Conservation (phyloP, 2,888 invertebrate species). For the Athetis lepigone region DNA sequence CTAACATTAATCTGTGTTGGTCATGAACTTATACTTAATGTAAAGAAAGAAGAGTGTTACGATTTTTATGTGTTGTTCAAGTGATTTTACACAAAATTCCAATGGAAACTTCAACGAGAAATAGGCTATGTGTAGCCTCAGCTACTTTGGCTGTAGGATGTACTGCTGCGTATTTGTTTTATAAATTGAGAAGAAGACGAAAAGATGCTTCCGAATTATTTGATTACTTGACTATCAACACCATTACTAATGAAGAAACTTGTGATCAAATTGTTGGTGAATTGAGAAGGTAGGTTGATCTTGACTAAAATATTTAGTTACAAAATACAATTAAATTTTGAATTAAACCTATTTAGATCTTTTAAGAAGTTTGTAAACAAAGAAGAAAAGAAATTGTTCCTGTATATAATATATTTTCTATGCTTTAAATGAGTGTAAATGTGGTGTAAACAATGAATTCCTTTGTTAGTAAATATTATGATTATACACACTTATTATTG, state of each 20-base stretch:
- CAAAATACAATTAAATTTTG: too few relatives aligned
- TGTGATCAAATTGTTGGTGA: slow-evolving; percentile 76
- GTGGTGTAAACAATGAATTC: too few relatives aligned
- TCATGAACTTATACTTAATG: neutral
- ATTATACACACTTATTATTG: too few relatives aligned
- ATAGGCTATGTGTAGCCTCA: slow-evolving; percentile 69
- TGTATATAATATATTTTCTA: too few relatives aligned
- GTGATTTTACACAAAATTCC: slow-evolving; percentile 10
- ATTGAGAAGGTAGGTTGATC: slow-evolving; percentile 71
- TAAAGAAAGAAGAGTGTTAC: neutral
- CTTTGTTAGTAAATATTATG: too few relatives aligned
- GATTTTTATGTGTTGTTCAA: neutral
- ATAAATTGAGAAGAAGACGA: slow-evolving; percentile 62
- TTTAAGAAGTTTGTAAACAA: slow-evolving; percentile 20
- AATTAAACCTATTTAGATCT: too few relatives aligned
- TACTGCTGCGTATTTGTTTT: slow-evolving; percentile 69
- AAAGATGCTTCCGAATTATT: slow-evolving; percentile 72
- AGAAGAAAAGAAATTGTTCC: too few relatives aligned
- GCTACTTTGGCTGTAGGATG: slow-evolving; percentile 70
- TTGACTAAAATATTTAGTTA: neutral
- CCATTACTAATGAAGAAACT: slow-evolving; percentile 70
- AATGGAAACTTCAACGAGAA: slow-evolving; percentile 67
- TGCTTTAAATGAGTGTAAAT: too few relatives aligned
- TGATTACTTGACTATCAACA: slow-evolving; percentile 74
- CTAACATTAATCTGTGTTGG: neutral